These are phyloP conservation scores for Ochlodes sylvanus DNA, from an alignment of 2,888 invertebrate genomes.

Conservation along the genomic window DNA sequence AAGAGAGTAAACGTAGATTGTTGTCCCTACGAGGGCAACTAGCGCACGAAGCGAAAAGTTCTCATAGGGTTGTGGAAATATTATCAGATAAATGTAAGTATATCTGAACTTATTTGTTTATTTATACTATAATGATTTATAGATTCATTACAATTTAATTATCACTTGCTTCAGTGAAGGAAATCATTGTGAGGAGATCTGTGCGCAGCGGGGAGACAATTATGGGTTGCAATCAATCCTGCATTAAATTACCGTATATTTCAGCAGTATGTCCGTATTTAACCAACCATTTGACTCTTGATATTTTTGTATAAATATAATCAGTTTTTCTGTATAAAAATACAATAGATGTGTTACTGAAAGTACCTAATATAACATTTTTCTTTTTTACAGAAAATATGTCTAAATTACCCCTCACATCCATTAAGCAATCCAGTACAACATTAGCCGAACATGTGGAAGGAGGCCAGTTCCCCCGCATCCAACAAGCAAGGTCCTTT, in stretches of 20 bases:
- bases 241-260: too few relatives aligned
- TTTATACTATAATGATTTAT: too few relatives aligned
- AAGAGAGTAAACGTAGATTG: slow-evolving; percentile 70
- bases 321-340: too few relatives aligned
- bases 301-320: too few relatives aligned
- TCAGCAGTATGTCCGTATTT: too few relatives aligned
- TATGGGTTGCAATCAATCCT: too few relatives aligned
- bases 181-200: too few relatives aligned
- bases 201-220: too few relatives aligned
- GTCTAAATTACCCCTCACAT: slow-evolving; percentile 57
- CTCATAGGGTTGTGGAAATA: slow-evolving; percentile 71
- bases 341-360: neutral
- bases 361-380: neutral
- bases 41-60: slow-evolving; percentile 67
- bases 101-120: neutral
- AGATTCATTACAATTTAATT: too few relatives aligned
- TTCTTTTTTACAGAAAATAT: slow-evolving; percentile 57
- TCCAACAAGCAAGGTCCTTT: slow-evolving; percentile 71
- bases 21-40: slow-evolving; percentile 61
- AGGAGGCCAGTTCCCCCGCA: slow-evolving; percentile 52
- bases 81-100: slow-evolving; percentile 69
- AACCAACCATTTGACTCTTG: too few relatives aligned
- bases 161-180: too few relatives aligned
- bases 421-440: slow-evolving; percentile 44
- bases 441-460: slow-evolving; percentile 40